Evolutionary conservation across 2,888 invertebrate species (phyloP), one percentile per base, ranked within the genome.

Genomic region (Mesoligia furuncula): DNA sequence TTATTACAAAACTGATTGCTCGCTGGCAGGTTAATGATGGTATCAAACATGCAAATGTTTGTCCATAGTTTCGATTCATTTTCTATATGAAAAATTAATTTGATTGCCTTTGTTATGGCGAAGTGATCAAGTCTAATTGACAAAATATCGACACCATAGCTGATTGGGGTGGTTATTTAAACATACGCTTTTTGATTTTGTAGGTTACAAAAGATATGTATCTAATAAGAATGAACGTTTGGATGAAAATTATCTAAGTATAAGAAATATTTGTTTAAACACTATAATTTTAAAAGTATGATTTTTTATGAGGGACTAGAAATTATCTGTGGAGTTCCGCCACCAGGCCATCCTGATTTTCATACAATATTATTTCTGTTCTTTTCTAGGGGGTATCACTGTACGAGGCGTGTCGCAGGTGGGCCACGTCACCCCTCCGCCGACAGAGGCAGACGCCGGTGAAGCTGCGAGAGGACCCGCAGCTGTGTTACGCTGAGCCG

Each of bases 401-500:
- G 9, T 89, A 91, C 83, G 95, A 96, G 66, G 90, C 91, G 3
- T 91, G 91, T 79, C 93, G 92, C 2, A 91, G 91, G 2, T 95
- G 94, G 94, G 91, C 90, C 11, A 90, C 92, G 24, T 95, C 92
- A 85, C 97, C 92, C 85, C 85, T 86, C 88, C 90, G 90, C 5
- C 97, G 87, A 88, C 96, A 86, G 88, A 98, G 88, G 95, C 98
- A 86, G 97, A 97, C 87, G 94, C 97, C 93, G 17, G 95, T 97
- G 88, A 93, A 92, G 92, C 97, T 94, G 90, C 97, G 90, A 94
- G 98, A 90, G 96, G 98, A 98, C 91, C 98, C 98, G 5, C 96
- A 97, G 84, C 95, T 98, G 87, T 97, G 97, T 85, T 97, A 97
- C 93, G 96, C 97, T n/a, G 97, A 97, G 68, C 95, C 97, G 76